phyloP scores from a whole-genome alignment of 2,888 invertebrate genomes.

The Bugulina stolonifera region DNA sequence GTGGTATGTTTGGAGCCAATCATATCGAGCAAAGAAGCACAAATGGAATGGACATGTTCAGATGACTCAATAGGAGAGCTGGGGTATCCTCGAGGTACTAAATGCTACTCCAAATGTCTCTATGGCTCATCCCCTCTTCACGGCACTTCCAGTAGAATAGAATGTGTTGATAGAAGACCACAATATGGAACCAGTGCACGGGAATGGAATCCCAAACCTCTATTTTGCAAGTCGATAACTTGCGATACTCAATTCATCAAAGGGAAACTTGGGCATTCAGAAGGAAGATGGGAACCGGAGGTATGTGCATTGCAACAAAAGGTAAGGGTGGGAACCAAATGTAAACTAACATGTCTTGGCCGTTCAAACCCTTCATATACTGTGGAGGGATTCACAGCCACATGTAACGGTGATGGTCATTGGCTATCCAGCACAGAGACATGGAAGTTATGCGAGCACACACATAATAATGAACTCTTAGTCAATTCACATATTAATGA shows the following conservation, averaged over 20 bases:
- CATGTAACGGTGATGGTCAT: neutral
- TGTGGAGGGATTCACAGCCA: neutral
- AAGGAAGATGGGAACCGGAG: constrained; percentile 2
- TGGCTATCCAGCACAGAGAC: neutral
- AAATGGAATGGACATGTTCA: neutral
- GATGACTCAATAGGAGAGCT: neutral
- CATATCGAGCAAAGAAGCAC: neutral
- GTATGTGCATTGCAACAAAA: neutral
- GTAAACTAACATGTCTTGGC: neutral
- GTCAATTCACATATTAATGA: too few species aligned
- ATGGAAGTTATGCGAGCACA: neutral
- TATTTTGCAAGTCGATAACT: constrained; percentile 6
- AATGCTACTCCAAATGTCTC: neutral
- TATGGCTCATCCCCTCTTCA: neutral
- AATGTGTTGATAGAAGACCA: constrained; percentile 14
- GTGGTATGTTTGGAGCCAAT: neutral
- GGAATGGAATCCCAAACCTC: constrained; percentile 20
- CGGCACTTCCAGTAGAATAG: constrained; percentile 5
- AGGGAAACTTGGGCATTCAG: neutral
- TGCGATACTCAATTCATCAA: neutral
- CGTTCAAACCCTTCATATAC: neutral
- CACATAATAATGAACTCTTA: too few species aligned
- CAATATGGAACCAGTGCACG: neutral
- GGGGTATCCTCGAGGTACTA: neutral
- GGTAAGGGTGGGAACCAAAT: neutral